Percentiles rank a stretch among this genome's conserved stretches.
Evolutionary conservation across 2,113 vertebrate species (phyloP).

Genomic region (Macaca nemestrina): DNA sequence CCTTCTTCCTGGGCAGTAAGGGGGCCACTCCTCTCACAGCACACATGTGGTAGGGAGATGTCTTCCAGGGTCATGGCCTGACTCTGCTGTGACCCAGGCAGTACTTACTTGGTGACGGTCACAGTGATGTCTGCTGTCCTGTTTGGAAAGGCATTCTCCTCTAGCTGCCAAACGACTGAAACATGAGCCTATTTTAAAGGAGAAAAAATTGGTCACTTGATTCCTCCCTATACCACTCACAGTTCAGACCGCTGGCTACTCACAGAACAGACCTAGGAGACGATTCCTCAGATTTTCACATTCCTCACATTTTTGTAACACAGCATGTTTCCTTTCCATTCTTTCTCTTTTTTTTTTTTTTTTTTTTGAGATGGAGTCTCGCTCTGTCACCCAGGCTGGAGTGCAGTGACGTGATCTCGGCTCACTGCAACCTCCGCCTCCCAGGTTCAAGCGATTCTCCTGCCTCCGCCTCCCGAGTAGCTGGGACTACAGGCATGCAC

Average conservation of each 20-base stretch:
- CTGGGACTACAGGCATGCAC: too few species aligned
- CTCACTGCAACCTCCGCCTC: too few species aligned
- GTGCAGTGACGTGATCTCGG: too few species aligned
- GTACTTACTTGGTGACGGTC: conserved; percentile 74
- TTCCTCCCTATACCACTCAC: background rate
- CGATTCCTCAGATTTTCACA: background rate
- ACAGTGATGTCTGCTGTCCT: conserved; percentile 61
- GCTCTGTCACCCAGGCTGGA: too few species aligned
- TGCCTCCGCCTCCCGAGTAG: too few species aligned
- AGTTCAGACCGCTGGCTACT: background rate
- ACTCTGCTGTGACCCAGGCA: background rate
- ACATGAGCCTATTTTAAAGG: conserved; percentile 65
- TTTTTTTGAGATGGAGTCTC: too few species aligned
- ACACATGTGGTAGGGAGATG: background rate
- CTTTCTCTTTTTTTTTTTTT: too few species aligned
- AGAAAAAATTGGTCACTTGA: background rate
- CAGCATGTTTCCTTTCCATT: background rate
- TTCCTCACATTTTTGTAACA: background rate
- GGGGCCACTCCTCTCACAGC: background rate
- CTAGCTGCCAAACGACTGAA: conserved; percentile 78
- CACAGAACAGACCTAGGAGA: background rate
- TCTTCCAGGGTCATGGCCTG: background rate
- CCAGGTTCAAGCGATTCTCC: too few species aligned
- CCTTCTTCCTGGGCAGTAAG: background rate
- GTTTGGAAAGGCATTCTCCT: conserved; percentile 61